A percentile compares a stretch with the other conserved stretches of the same genome.
Conservation (phyloP, 2,888 invertebrate genomes). For the Nipponacmea schrenckii region DNA sequence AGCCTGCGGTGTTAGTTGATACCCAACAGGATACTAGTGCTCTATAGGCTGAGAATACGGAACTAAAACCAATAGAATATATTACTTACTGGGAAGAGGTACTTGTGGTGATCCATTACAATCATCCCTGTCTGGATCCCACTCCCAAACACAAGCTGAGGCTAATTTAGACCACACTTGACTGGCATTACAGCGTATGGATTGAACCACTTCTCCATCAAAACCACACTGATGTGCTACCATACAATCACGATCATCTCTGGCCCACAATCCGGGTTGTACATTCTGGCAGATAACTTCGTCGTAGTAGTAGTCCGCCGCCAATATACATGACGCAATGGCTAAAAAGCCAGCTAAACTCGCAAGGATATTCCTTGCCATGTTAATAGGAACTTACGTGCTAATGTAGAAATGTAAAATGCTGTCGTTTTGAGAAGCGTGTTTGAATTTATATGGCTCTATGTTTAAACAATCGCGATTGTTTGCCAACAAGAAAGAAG, state of each 20-base stretch:
- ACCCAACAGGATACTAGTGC: too few relatives aligned
- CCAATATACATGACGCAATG: constrained; percentile 11
- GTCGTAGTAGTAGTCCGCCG: constrained; percentile 15
- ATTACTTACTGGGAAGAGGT: constrained; percentile 33
- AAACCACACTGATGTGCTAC: constrained; percentile 47
- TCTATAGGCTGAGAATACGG: too few relatives aligned
- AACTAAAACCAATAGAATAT: background rate
- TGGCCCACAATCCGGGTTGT: constrained; percentile 33
- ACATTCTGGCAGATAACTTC: constrained; percentile 20
- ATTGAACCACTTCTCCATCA: constrained; percentile 39
- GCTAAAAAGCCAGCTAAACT: background rate
- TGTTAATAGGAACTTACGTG: background rate
- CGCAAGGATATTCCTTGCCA: constrained; percentile 4
- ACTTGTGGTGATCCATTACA: constrained; percentile 40
- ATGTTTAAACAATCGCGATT: constrained; percentile 13
- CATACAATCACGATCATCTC: constrained; percentile 38
- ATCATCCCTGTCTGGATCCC: constrained; percentile 46
- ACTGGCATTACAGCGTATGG: constrained; percentile 38
- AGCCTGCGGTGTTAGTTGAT: too few relatives aligned
- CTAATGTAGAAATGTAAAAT: constrained; percentile 1
- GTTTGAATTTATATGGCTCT: constrained; percentile 3
- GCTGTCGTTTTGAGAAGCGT: background rate
- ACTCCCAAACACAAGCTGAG: constrained; percentile 45
- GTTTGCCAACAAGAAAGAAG: background rate
- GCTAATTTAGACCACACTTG: constrained; percentile 46